These are phyloP conservation scores for Drosophila tani DNA, from an alignment of 1,140 invertebrate species.

Conservation along the genomic window DNA sequence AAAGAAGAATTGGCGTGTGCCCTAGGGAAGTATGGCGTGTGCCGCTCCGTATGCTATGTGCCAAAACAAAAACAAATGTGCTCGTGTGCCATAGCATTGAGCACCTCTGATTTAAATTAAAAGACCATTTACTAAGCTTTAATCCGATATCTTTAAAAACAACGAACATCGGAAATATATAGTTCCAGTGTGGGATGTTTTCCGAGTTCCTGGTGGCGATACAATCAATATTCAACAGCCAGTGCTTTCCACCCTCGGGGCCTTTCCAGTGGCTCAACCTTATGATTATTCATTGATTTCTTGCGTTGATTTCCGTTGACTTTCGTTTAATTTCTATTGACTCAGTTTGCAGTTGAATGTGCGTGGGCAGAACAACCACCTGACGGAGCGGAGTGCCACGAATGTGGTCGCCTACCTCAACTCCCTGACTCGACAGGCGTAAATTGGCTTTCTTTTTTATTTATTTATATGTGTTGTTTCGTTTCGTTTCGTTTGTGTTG, in stretches of 20 bases:
- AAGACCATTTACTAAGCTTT: too few species aligned
- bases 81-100: too few species aligned
- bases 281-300: constrained; percentile 12
- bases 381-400: constrained; percentile 61
- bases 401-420: constrained; percentile 51
- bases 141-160: too few species aligned
- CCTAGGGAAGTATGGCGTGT: too few species aligned
- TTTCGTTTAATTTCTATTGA: constrained; percentile 47
- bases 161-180: too few species aligned
- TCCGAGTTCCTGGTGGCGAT: background rate
- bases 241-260: constrained; percentile 39
- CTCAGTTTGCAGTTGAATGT: constrained; percentile 61
- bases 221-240: too few species aligned
- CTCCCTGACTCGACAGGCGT: constrained; percentile 80
- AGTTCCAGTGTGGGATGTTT: too few species aligned
- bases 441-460: constrained; percentile 70
- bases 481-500: constrained; percentile 21
- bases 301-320: constrained; percentile 37
- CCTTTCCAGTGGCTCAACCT: background rate
- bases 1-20: too few species aligned
- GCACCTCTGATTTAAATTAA: too few species aligned
- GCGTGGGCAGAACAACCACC: constrained; percentile 53
- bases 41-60: too few species aligned
- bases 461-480: constrained; percentile 52
- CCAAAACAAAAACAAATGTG: too few species aligned